A percentile compares a stretch with the other conserved stretches of the same genome.
Evolutionary conservation across 2,797 vertebrate genomes (phyloP).

Genomic region (Tokudaia muenninki): DNA sequence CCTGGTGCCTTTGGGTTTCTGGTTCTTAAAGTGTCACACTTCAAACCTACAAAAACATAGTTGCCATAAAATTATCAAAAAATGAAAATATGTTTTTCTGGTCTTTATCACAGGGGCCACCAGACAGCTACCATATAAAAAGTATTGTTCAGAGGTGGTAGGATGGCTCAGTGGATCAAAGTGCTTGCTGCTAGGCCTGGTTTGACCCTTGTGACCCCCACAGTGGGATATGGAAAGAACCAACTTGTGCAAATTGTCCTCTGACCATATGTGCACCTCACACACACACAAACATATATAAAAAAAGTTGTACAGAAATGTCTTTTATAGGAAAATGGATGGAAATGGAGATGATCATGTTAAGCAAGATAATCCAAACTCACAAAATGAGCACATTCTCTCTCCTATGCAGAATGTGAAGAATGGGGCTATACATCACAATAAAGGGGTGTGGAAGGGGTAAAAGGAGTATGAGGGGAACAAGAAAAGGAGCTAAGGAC

Average conservation of each 20-base stretch:
- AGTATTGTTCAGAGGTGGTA: background rate
- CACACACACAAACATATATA: background rate
- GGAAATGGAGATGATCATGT: background rate
- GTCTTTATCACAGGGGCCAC: background rate
- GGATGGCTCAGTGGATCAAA: background rate
- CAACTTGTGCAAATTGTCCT: background rate
- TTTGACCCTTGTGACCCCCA: background rate
- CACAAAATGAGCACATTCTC: background rate
- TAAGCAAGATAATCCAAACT: background rate
- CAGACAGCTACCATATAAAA: conserved; percentile 42
- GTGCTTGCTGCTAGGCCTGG: background rate
- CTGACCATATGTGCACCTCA: background rate
- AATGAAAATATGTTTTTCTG: background rate
- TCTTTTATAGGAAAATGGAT: background rate
- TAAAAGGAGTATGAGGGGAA: background rate
- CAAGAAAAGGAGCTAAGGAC: background rate
- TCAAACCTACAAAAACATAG: conserved; percentile 74
- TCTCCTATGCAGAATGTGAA: background rate
- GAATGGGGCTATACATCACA: background rate
- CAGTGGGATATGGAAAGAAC: background rate
- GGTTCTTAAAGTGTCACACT: conserved; percentile 56
- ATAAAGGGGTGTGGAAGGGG: no score
- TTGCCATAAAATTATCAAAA: conserved; percentile 57
- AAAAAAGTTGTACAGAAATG: background rate
- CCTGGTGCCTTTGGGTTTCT: conserved; percentile 50